Conservation (phyloP, 92 coral and sea anemone species). For the Meandrina meandrites region DNA sequence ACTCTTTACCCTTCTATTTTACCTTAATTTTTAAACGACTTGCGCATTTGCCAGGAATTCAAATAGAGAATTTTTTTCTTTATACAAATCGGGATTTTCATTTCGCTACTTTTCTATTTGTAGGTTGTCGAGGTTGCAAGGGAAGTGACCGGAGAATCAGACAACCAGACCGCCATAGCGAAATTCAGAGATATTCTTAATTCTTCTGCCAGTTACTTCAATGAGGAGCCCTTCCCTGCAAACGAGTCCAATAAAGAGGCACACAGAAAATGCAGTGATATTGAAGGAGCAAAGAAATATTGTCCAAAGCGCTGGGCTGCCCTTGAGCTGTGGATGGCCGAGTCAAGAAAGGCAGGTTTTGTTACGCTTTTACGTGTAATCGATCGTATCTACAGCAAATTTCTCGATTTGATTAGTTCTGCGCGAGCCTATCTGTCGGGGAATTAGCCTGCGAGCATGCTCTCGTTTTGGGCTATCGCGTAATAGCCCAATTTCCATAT, state of each 20-base stretch:
- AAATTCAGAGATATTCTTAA: slow-evolving; percentile 62
- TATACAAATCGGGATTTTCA: no score
- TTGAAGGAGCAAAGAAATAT: slow-evolving; percentile 77
- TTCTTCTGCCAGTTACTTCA: slow-evolving; percentile 66
- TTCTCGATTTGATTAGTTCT: no score
- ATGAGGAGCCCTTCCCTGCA: slow-evolving; percentile 70
- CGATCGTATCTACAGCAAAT: no score
- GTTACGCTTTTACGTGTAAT: no score
- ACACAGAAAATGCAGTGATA: slow-evolving; percentile 58
- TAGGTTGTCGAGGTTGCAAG: slow-evolving; percentile 74
- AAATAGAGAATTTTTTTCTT: no score
- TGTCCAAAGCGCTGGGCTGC: slow-evolving; percentile 83
- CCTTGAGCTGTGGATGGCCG: slow-evolving; percentile 67
- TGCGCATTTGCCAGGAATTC: no score
- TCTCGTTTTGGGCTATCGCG: no score
- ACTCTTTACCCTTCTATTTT: no score
- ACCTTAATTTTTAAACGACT: no score
- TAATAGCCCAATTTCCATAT: no score
- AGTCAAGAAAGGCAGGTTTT: slow-evolving; percentile 66
- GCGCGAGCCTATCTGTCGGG: no score
- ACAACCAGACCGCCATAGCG: slow-evolving; percentile 62
- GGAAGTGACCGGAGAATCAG: slow-evolving; percentile 44
- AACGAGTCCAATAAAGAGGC: slow-evolving; percentile 77
- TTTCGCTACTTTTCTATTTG: neutral
- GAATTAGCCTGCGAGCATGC: no score